phyloP scores from a whole-genome alignment of 2,888 invertebrate genomes.

The Pristionchus entomophagus region DNA sequence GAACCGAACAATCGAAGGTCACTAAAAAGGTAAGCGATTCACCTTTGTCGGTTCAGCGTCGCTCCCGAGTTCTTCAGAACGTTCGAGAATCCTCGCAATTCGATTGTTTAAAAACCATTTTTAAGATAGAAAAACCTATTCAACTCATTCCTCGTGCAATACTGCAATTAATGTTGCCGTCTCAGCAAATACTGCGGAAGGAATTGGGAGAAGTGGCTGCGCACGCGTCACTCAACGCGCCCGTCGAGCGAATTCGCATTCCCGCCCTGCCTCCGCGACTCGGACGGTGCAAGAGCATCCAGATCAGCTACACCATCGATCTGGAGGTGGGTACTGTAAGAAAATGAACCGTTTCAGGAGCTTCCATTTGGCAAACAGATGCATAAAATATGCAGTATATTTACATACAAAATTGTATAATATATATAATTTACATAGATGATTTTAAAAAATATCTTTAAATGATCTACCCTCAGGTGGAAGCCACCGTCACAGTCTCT shows the following conservation, averaged over 20 bases:
- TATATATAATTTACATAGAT: too few relatives aligned
- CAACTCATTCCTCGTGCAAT: not conserved
- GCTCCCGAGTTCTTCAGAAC: not conserved
- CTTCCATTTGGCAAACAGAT: constrained; percentile 24
- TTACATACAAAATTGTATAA: too few relatives aligned
- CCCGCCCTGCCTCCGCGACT: constrained; percentile 73
- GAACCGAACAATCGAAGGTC: constrained; percentile 71
- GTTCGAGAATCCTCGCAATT: not conserved
- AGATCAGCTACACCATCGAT: constrained; percentile 71
- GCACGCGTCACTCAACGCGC: constrained; percentile 57
- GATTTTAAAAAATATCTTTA: too few relatives aligned
- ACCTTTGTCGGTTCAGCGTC: not conserved
- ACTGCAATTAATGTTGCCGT: not conserved
- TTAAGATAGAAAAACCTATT: too few relatives aligned
- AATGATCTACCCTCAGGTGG: too few relatives aligned
- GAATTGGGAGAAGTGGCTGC: constrained; percentile 56
- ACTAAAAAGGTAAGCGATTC: constrained; percentile 58
- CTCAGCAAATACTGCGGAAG: constrained; percentile 41
- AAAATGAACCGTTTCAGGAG: not conserved
- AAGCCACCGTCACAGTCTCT: constrained; percentile 59
- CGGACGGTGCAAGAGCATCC: constrained; percentile 72
- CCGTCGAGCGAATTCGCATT: constrained; percentile 60
- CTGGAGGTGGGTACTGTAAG: constrained; percentile 61
- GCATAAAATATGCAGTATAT: constrained; percentile 45
- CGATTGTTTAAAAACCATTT: not conserved